A percentile compares a stretch with the other conserved stretches of the same genome.
phyloP scores from a whole-genome alignment of 2,113 vertebrate species.

The Daubentonia madagascariensis region DNA sequence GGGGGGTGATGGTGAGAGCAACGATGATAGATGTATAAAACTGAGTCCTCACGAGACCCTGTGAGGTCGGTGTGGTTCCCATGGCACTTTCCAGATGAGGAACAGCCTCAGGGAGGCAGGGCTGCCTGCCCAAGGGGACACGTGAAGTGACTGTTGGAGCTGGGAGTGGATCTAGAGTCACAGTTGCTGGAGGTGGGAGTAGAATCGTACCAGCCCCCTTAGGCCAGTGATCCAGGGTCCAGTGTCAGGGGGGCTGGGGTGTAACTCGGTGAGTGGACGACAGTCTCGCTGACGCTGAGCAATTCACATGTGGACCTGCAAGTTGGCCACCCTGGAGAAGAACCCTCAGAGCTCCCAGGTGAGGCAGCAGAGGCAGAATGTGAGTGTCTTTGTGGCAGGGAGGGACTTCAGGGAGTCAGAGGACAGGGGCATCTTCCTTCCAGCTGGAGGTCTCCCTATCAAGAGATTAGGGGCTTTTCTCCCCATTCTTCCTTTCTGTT shows the following conservation, averaged over 20 bases:
- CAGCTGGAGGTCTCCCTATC: not conserved
- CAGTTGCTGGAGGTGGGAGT: not conserved
- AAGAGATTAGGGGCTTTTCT: not conserved
- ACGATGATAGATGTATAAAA: not conserved
- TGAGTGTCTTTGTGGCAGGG: not conserved
- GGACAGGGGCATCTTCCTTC: not conserved
- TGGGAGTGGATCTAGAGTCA: not conserved
- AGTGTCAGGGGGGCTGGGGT: not conserved
- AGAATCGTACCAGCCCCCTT: not conserved
- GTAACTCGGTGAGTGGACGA: not conserved
- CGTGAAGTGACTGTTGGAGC: not conserved
- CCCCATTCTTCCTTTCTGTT: not conserved
- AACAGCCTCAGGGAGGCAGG: not conserved
- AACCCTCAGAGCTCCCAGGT: conserved; percentile 87
- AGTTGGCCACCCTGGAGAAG: not conserved
- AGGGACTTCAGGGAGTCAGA: too few relatives aligned
- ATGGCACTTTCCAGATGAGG: too few relatives aligned
- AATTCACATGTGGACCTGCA: too few relatives aligned
- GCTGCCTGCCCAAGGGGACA: not conserved
- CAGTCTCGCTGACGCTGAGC: conserved; percentile 77
- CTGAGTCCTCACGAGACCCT: not conserved
- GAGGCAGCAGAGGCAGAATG: too few relatives aligned
- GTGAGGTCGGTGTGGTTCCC: not conserved
- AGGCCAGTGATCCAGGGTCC: not conserved
- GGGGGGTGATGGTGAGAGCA: not conserved